Evolutionary conservation across 2,888 invertebrate species (phyloP), one percentile per base, ranked within the genome.

Genomic region (Noctua pronuba): DNA sequence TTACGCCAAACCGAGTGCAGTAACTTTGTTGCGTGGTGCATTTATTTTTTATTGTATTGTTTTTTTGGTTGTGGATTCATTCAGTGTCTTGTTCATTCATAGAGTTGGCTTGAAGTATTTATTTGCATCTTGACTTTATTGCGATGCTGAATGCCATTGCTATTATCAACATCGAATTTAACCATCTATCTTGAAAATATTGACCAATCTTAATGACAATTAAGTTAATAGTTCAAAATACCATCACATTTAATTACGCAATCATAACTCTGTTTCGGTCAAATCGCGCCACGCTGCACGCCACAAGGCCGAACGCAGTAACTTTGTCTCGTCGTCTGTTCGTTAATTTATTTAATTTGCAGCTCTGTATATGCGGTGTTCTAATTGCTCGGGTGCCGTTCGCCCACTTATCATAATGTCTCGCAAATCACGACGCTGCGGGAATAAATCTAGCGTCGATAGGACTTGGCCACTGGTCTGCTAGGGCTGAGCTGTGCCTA

Each of bases 341-440:
- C 83, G 88, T 90, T 92, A 93, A 94, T 93, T 93, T 93, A 94
- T 94, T 94, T 94, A 95, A 95, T 94, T 94, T 91, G 86, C 87
- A 81, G 88, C 88, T 86, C 90, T 91, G 91, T 92, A 90, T 93
- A 92, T 92, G 92, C 90, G 90, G 89, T 91, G 95, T 91, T 95
- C 95, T 96, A 96, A 95, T 95, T 95, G 95, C 94, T 91, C 90
- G 91, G 90, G 89, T 91, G 93, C 94, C 93, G 92, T 91, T 94
- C 94, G 93, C 92, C 95, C 95, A 96, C 96, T 96, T 96, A 96
- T 96, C 96, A 96, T 96, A 96, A 95, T 95, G 95, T 94, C 96
- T 95, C 95, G 95, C 95, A 96, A 96, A 96, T 96, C 96, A 96
- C 94, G 92, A 92, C 92, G 89, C 89, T 84, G 89, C 88, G 90